Evolutionary conservation across 30 jellyfish, hydroid and myxozoan genomes (phyloP), one percentile per base, ranked within the genome.

Genomic region (Turritopsis rubra): DNA sequence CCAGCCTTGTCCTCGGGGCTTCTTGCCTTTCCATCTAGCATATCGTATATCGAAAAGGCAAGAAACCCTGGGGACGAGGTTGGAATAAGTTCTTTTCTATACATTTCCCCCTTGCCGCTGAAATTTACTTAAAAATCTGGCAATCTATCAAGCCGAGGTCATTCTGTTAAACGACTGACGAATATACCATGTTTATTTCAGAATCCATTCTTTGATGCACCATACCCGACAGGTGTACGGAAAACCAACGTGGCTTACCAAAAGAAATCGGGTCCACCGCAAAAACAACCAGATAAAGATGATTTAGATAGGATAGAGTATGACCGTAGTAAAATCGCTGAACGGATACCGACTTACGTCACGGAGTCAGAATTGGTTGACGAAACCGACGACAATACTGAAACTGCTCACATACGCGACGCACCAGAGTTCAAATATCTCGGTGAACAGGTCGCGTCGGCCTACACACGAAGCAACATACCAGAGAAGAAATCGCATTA

Each of bases 141-240:
- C n/a, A n/a, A n/a, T n/a, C n/a, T n/a, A n/a, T n/a, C n/a, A n/a
- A n/a, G n/a, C n/a, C n/a, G n/a, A n/a, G n/a, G n/a, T n/a, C n/a
- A n/a, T n/a, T n/a, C n/a, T n/a, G n/a, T n/a, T n/a, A n/a, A n/a
- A n/a, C n/a, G n/a, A n/a, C n/a, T n/a, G n/a, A n/a, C n/a, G n/a
- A n/a, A n/a, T n/a, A n/a, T n/a, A n/a, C n/a, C n/a, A 5, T 25
- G 13, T 73, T 85, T 54, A 23, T 70, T 76, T 28, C 65, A 95
- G 99, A 86, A 95, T 65, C 99, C 98, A 23, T 76, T 80, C 75
- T 90, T 95, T 73, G 97, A 90, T 54, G 95, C 83, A 16, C 95
- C 95, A 16, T 95, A 95, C 75, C 99, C 99, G 18, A 88, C 97
- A 0, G 99, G 99, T 21, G 99, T 95, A 81, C 87, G 87, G 30